Percentiles rank a stretch among this genome's conserved stretches.
phyloP scores from a whole-genome alignment of 2,888 invertebrate genomes.

The Lycophotia porphyrea region DNA sequence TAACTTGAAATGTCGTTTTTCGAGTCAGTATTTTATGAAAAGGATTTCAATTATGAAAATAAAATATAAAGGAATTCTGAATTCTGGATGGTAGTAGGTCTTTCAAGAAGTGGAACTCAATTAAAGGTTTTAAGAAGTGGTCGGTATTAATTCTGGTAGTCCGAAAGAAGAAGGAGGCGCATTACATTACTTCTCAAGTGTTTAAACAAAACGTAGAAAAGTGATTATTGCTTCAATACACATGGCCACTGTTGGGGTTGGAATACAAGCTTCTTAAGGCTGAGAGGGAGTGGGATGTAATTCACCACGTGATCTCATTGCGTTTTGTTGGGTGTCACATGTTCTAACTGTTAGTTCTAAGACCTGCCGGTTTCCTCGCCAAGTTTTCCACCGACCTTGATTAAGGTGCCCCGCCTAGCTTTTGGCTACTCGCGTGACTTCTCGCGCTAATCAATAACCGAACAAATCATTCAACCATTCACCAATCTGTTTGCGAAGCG shows the following conservation, averaged over 20 bases:
- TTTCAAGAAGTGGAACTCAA: slow-evolving; percentile 18
- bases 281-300: background rate
- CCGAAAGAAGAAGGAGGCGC: background rate
- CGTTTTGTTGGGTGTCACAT: background rate
- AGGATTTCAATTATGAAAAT: slow-evolving; percentile 36
- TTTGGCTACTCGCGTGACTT: too few species aligned
- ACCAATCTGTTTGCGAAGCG: background rate
- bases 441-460: background rate
- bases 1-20: slow-evolving; percentile 34
- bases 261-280: background rate
- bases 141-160: background rate
- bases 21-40: slow-evolving; percentile 24
- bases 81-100: slow-evolving; percentile 17
- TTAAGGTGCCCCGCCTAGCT: background rate
- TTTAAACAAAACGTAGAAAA: background rate
- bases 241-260: background rate
- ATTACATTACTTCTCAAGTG: background rate
- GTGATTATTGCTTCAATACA: background rate
- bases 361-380: background rate
- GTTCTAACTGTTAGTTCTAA: background rate
- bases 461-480: background rate
- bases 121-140: slow-evolving; percentile 16
- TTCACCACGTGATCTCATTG: background rate
- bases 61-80: slow-evolving; percentile 33
- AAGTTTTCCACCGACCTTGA: background rate